Conservation (phyloP, 2,113 vertebrate genomes). For the Pyrgilauda ruficollis region DNA sequence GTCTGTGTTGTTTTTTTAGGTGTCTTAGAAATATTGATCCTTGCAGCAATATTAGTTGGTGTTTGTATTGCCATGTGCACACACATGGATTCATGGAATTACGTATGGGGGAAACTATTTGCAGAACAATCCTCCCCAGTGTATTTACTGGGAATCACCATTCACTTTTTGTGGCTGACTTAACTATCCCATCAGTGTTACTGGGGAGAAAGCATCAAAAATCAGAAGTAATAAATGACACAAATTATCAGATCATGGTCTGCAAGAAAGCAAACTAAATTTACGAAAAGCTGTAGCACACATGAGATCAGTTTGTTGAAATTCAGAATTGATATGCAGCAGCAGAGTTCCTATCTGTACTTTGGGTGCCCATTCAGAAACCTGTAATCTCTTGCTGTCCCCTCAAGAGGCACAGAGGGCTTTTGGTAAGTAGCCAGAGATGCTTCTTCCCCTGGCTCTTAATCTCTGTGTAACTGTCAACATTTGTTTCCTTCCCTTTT, state of each 20-base stretch:
- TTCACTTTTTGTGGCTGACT: neutral
- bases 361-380: neutral
- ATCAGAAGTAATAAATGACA: neutral
- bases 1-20: neutral
- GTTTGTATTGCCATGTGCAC: neutral
- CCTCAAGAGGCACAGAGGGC: neutral
- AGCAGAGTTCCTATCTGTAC: neutral
- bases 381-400: neutral
- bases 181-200: neutral
- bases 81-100: neutral
- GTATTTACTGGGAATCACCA: neutral
- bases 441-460: neutral
- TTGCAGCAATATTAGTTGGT: neutral
- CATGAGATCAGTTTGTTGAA: neutral
- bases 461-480: neutral
- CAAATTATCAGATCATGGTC: neutral
- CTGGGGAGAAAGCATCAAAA: neutral
- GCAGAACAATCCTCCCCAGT: neutral
- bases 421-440: neutral
- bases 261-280: neutral
- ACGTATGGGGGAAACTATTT: neutral
- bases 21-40: neutral
- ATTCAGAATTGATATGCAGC: neutral
- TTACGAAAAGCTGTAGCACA: neutral
- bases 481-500: neutral